phyloP scores from a whole-genome alignment of 2,888 invertebrate species.

The Eubasilissa splendida region DNA sequence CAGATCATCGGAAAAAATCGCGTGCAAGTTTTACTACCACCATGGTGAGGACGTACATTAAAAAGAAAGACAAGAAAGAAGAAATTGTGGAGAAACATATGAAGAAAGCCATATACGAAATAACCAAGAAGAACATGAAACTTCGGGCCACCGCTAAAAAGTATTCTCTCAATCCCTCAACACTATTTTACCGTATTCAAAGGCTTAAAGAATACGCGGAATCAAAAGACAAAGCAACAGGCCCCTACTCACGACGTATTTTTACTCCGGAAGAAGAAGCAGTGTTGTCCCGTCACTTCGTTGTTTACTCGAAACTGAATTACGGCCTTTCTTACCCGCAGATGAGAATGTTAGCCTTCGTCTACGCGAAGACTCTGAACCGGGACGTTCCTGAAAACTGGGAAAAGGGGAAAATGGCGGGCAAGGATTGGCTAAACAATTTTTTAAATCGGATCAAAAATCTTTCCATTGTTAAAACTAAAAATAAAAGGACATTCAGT shows the following conservation, averaged over 20 bases:
- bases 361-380: neutral
- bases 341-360: constrained; percentile 4
- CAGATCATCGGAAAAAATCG: too few species aligned
- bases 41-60: constrained; percentile 15
- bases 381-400: constrained; percentile 7
- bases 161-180: constrained; percentile 3
- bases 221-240: neutral
- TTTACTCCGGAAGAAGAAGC: constrained; percentile 21
- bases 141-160: constrained; percentile 4
- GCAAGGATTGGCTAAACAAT: constrained; percentile 4
- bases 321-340: neutral
- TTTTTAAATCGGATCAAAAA: constrained; percentile 15
- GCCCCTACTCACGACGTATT: neutral
- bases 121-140: neutral
- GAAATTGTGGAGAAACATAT: constrained; percentile 3
- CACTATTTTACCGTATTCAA: neutral
- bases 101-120: constrained; percentile 18
- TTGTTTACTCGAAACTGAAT: constrained; percentile 3
- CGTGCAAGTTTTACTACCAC: neutral
- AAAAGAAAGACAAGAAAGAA: neutral
- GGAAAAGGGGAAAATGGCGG: neutral
- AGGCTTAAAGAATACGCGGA: constrained; percentile 4
- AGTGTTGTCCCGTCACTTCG: neutral
- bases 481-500: neutral
- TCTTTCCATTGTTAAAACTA: constrained; percentile 3